Percentiles rank a stretch among this genome's conserved stretches.
These are phyloP conservation scores for Eunapius fragilis DNA, from an alignment of 37 sponge, comb jelly and placozoan genomes.

Conservation along the genomic window DNA sequence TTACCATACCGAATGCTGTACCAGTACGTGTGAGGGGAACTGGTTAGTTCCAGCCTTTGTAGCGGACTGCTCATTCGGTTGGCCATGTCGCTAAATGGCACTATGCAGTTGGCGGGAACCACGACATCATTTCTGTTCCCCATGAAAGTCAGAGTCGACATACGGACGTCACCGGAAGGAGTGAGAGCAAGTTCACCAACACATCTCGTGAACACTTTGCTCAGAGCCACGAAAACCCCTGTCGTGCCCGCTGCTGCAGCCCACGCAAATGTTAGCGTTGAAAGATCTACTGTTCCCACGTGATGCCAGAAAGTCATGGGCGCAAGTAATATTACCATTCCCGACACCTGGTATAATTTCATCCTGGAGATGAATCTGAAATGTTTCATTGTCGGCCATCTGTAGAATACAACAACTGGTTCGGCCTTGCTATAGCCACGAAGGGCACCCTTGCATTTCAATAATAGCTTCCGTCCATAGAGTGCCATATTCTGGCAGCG, in stretches of 20 bases:
- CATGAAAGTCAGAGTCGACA: conserved; percentile 78
- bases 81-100: conserved; percentile 44
- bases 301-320: conserved; percentile 60
- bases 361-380: conserved; percentile 67
- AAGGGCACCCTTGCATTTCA: neutral
- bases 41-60: conserved; percentile 18
- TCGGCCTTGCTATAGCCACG: neutral
- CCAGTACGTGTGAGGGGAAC: neutral
- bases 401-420: conserved; percentile 39
- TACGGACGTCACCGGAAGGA: neutral
- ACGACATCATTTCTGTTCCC: conserved; percentile 43
- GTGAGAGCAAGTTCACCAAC: conserved; percentile 51
- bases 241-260: conserved; percentile 54
- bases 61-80: conserved; percentile 8
- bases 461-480: neutral
- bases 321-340: conserved; percentile 28
- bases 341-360: conserved; percentile 64
- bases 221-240: conserved; percentile 38
- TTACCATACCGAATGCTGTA: conserved; percentile 62
- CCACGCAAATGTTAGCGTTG: conserved; percentile 23
- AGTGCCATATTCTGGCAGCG: neutral
- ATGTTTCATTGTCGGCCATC: conserved; percentile 68
- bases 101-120: neutral
- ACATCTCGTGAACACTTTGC: conserved; percentile 56
- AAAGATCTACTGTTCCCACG: conserved; percentile 8